phyloP scores from a whole-genome alignment of 2,797 vertebrate species.

The Chiroxiphia lanceolata region DNA sequence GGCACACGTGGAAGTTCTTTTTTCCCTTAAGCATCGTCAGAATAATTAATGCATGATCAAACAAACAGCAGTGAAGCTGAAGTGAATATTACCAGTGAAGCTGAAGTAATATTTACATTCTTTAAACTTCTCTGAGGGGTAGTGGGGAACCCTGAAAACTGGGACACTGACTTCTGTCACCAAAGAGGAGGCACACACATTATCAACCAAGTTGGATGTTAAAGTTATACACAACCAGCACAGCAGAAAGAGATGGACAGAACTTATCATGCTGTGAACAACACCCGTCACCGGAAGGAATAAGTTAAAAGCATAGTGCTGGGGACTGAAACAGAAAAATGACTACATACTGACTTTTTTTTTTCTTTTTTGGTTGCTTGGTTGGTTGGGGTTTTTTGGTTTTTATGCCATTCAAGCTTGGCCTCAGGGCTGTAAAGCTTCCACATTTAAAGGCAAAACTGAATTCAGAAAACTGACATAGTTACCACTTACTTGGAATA shows the following conservation, averaged over 20 bases:
- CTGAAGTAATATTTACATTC: neutral
- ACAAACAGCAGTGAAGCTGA: neutral
- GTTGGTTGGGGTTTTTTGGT: neutral
- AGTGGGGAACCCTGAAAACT: neutral
- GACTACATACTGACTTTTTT: rapidly evolving
- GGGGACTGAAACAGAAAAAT: neutral
- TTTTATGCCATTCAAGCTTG: neutral
- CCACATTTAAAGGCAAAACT: neutral
- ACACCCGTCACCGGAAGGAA: neutral
- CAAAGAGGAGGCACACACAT: neutral
- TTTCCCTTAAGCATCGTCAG: neutral
- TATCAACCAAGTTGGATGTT: neutral
- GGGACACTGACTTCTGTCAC: neutral
- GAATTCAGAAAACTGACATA: neutral
- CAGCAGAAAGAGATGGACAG: neutral
- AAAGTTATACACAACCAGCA: neutral
- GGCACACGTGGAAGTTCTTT: neutral
- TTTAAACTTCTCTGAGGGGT: neutral
- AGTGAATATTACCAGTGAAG: neutral
- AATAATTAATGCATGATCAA: neutral
- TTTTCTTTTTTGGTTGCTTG: neutral
- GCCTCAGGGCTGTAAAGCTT: neutral
- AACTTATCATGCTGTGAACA: neutral
- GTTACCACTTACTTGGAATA: neutral
- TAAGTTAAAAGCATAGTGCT: neutral